Evolutionary conservation across 1,140 invertebrate genomes (phyloP), one percentile per base, ranked within the genome.

Genomic region (Micrasema minimum): DNA sequence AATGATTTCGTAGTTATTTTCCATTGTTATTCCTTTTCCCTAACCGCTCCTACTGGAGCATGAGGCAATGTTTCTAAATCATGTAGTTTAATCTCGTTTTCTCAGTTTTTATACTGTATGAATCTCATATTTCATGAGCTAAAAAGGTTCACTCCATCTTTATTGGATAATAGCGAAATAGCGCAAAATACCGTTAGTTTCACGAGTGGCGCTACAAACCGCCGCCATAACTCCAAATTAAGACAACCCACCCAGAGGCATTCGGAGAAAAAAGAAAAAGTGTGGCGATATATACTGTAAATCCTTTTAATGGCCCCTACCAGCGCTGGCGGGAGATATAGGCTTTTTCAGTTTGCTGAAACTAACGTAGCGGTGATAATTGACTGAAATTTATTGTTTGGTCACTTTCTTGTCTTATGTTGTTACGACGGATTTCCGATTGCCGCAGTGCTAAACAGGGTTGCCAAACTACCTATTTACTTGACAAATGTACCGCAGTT

Each of bases 361-460:
- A 41, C 65, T 61, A n/a, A n/a, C n/a, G n/a, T n/a, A 18, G 38
- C 68, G 57, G 73, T 46, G 69, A 72, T 75, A 75, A 75, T 75
- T 75, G 73, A 75, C 73, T 75, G 59, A 75, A 75, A 75, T 75
- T 75, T 75, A 75, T 75, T 66, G 73, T 72, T 69, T 75, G 73
- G 73, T 75, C 73, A 75, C 68, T 75, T 75, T 75, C 73, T 75
- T 75, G 73, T 75, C 73, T 71, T 67, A 72, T 69, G 68, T 72
- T 75, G 73, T 75, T 75, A 75, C 57, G 62, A 57, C 48, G 61
- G 69, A 64, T 61, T 59, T 59, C 43, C 23, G 38, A n/a, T n/a
- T 61, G 22, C 45, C 57, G 10, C 1, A n/a, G 6, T 6, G 69
- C 61, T 14, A 18, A 12, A 12, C 38, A 50, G 62, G 45, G 62